These are phyloP conservation scores for Sicus ferrugineus DNA, from an alignment of 2,888 invertebrate genomes.

Conservation along the genomic window DNA sequence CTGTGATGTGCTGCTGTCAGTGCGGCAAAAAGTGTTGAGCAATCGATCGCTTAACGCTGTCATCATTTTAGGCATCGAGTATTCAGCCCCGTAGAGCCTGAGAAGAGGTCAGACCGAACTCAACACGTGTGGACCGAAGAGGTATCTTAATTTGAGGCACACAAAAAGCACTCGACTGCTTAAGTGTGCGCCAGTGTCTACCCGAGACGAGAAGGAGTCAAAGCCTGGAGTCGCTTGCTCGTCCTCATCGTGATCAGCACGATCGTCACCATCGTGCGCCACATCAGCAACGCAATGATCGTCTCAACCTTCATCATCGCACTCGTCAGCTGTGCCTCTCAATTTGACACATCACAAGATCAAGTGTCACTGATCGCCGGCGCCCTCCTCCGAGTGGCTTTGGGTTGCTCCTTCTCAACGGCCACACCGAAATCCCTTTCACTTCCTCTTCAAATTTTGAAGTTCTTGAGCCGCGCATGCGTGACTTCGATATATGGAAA, in stretches of 20 bases:
- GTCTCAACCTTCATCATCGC: slow-evolving; percentile 15
- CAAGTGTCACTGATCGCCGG: slow-evolving; percentile 51
- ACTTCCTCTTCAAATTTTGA: slow-evolving; percentile 13
- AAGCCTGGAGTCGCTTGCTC: slow-evolving; percentile 57
- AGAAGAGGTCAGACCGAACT: slow-evolving; percentile 17
- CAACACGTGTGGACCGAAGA: slow-evolving; percentile 53
- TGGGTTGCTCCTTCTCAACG: not conserved
- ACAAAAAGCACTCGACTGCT: slow-evolving; percentile 54
- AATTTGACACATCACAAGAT: slow-evolving; percentile 62
- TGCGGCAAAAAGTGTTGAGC: not conserved
- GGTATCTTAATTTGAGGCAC: slow-evolving; percentile 8
- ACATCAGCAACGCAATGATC: slow-evolving; percentile 43
- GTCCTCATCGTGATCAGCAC: slow-evolving; percentile 40
- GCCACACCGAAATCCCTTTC: not conserved
- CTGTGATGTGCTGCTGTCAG: not conserved
- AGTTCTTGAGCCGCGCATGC: slow-evolving; percentile 26
- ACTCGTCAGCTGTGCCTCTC: slow-evolving; percentile 55
- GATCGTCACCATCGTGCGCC: slow-evolving; percentile 42
- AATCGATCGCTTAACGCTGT: not conserved
- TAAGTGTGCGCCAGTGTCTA: slow-evolving; percentile 56
- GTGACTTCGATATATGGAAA: slow-evolving; percentile 32
- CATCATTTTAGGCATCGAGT: not conserved
- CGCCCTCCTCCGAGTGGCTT: slow-evolving; percentile 8
- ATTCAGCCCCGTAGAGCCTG: not conserved
- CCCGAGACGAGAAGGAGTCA: slow-evolving; percentile 9